Conservation (phyloP, 2,888 invertebrate genomes). For the Drymonia ruficornis region DNA sequence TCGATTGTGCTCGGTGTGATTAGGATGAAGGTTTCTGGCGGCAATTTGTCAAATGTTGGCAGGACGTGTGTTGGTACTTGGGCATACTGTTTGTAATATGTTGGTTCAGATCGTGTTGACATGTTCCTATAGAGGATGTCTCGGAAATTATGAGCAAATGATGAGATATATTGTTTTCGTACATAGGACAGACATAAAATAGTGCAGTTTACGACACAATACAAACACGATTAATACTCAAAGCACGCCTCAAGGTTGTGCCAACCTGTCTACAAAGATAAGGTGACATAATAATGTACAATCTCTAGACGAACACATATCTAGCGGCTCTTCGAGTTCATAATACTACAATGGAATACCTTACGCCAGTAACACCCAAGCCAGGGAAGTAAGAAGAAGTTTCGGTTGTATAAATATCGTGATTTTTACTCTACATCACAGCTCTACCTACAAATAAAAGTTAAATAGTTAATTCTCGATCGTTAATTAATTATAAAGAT, state of each 20-base stretch:
- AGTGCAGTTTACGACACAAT: background rate
- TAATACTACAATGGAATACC: too few relatives aligned
- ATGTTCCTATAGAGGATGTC: background rate
- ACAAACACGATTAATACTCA: background rate
- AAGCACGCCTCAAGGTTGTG: background rate
- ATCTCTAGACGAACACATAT: too few relatives aligned
- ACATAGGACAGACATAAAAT: too few relatives aligned
- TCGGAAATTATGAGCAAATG: background rate
- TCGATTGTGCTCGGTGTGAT: slow-evolving; percentile 40
- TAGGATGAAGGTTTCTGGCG: slow-evolving; percentile 59
- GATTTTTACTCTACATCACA: too few relatives aligned
- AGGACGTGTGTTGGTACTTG: slow-evolving; percentile 16
- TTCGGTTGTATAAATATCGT: too few relatives aligned
- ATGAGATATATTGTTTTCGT: background rate
- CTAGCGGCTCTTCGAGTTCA: too few relatives aligned
- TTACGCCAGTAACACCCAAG: too few relatives aligned
- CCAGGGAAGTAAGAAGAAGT: too few relatives aligned
- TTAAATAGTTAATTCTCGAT: too few relatives aligned
- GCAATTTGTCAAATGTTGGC: slow-evolving; percentile 50
- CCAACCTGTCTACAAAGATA: background rate
- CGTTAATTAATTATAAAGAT: too few relatives aligned
- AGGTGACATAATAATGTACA: too few relatives aligned
- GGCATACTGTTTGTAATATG: slow-evolving; percentile 19
- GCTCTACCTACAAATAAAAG: too few relatives aligned
- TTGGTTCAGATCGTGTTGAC: slow-evolving; percentile 22